Evolutionary conservation across 2,888 invertebrate species (phyloP).

Genomic region (Cephus rjabovi): DNA sequence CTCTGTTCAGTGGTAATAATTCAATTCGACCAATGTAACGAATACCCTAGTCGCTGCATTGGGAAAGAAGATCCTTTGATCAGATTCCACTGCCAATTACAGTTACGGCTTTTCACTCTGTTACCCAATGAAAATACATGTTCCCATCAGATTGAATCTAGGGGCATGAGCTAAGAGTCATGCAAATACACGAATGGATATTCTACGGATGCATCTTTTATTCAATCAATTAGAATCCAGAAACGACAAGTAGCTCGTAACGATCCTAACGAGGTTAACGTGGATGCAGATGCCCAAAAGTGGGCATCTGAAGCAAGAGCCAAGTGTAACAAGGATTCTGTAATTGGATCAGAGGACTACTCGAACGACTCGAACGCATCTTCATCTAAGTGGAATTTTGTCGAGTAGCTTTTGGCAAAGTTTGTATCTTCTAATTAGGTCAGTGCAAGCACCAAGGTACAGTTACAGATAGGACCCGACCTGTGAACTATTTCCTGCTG

Average conservation of each 20-base stretch:
- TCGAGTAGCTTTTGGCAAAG: not conserved
- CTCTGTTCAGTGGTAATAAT: not conserved
- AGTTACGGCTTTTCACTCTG: not conserved
- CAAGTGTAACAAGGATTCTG: not conserved
- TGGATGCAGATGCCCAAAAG: not conserved
- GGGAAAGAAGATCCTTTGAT: not conserved
- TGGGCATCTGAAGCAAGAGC: not conserved
- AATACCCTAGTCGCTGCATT: not conserved
- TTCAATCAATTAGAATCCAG: not conserved
- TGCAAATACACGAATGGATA: not conserved
- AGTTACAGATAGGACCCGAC: constrained; percentile 33
- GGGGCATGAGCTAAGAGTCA: not conserved
- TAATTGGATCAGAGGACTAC: constrained; percentile 2
- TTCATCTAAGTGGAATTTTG: not conserved
- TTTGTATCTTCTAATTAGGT: not conserved
- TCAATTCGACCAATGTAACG: not conserved
- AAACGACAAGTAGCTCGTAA: not conserved
- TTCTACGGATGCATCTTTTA: not conserved
- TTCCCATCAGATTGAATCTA: not conserved
- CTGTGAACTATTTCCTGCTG: constrained; percentile 81
- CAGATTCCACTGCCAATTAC: not conserved
- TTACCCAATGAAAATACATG: not conserved
- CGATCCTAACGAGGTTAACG: not conserved
- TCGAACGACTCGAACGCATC: not conserved
- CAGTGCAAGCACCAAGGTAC: constrained; percentile 21